phyloP scores from a whole-genome alignment of 2,113 vertebrate genomes.

The Halichoerus grypus region DNA sequence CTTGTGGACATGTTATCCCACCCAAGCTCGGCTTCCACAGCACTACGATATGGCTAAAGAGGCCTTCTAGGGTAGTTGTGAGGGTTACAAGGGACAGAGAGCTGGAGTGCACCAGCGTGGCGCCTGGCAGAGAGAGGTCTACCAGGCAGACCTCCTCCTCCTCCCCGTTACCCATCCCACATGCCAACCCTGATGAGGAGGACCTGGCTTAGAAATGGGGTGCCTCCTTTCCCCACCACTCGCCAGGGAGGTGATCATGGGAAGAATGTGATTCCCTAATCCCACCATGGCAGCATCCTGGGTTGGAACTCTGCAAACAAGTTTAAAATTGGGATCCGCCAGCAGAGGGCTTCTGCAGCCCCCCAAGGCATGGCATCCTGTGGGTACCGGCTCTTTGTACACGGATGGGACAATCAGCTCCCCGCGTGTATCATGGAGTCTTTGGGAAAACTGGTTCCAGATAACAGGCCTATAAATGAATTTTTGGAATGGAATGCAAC shows the following conservation, averaged over 20 bases:
- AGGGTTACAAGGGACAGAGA: neutral
- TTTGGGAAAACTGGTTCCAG: neutral
- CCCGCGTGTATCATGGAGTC: neutral
- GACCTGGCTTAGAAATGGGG: neutral
- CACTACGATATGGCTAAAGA: fast-evolving
- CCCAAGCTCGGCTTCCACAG: neutral
- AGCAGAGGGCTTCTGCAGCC: fast-evolving
- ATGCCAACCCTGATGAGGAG: neutral
- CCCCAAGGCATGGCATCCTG: fast-evolving
- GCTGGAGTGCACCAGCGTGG: fast-evolving
- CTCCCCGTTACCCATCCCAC: neutral
- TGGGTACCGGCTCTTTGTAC: neutral
- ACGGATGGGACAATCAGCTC: neutral
- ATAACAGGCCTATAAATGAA: neutral
- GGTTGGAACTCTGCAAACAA: neutral
- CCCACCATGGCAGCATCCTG: neutral
- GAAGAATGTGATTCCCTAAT: neutral
- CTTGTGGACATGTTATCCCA: fast-evolving
- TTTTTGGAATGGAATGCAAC: neutral
- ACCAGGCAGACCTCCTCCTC: neutral
- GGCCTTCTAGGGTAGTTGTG: fast-evolving
- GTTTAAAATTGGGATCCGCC: neutral
- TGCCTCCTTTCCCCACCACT: neutral
- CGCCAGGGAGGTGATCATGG: fast-evolving
- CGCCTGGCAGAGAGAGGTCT: no score